Evolutionary conservation across 2,797 vertebrate species (phyloP), one percentile per base, ranked within the genome.

Genomic region (Enteromius paludinosus): DNA sequence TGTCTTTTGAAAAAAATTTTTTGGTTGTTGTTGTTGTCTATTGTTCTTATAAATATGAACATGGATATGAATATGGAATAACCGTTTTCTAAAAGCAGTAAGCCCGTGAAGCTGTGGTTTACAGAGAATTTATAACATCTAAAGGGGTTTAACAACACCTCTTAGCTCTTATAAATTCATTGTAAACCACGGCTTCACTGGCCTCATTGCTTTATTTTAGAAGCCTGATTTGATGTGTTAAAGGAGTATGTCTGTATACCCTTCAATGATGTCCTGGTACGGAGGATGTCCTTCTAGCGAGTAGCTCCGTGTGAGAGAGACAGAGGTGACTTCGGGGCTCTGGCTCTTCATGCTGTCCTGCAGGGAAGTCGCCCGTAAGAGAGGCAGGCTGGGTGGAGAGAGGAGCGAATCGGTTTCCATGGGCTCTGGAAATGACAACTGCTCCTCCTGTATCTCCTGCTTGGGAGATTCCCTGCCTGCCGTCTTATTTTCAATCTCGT

Each of bases 361-460:
- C 65, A 97, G 93, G 35, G 96, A 96, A 0, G 95, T 90, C 20
- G 94, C 93, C 10, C 93, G 94, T 30, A 95, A 85, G 79, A 96
- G 87, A 78, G 95, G 94, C 79, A 95, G 86, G 88, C 88, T 84
- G 78, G 91, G 92, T 0, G 87, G 89, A 7, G 86, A 80, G 43
- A 95, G 91, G 35, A 93, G 87, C 1, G 35, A 76, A 28, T 82
- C 71, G 0, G 79, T 90, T 0, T 83, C 79, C 61, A 84, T 90
- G 8, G 91, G 83, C 49, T 23, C 89, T 41, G 45, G 84, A 79
- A 6, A 41, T 65, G 70, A 72, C 56, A 59, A 77, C 17, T 90
- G 90, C 17, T 87, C 90, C 0, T 59, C 86, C 30, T 33, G 25
- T 47, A 14, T 28, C 33, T 90, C 91, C 0, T 88, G 86, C 1